Conservation (phyloP, 1,140 invertebrate genomes). For the Cydia strobilella region DNA sequence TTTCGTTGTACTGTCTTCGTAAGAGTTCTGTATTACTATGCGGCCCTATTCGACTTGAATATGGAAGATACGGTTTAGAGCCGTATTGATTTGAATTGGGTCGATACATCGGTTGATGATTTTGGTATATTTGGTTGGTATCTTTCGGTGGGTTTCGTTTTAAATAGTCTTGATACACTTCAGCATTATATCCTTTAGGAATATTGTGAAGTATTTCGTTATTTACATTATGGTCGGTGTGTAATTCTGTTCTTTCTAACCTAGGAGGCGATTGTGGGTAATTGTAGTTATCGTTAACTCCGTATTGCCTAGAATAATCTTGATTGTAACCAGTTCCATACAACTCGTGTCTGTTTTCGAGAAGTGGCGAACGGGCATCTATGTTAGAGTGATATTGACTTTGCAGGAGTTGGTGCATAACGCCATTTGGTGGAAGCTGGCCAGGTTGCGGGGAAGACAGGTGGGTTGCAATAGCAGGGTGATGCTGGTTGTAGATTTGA, state of each 20-base stretch:
- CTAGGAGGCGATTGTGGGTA: constrained; percentile 68
- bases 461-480: constrained; percentile 65
- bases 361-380: constrained; percentile 74
- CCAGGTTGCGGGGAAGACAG: constrained; percentile 75
- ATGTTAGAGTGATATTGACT: constrained; percentile 75
- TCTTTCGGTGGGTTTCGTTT: constrained; percentile 80
- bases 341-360: constrained; percentile 77
- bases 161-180: constrained; percentile 78
- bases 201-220: constrained; percentile 70
- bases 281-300: constrained; percentile 73
- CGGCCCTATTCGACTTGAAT: constrained; percentile 75
- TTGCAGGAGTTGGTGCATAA: constrained; percentile 73
- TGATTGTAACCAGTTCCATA: constrained; percentile 76
- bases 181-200: constrained; percentile 76
- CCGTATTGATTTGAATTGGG: constrained; percentile 73
- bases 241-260: constrained; percentile 62
- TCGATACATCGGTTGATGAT: constrained; percentile 76
- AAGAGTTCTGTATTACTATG: constrained; percentile 80
- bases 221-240: constrained; percentile 72
- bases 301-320: constrained; percentile 73
- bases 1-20: constrained; percentile 81
- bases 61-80: constrained; percentile 74
- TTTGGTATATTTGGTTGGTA: constrained; percentile 80
- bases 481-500: constrained; percentile 72
- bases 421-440: constrained; percentile 76